A percentile compares a stretch with the other conserved stretches of the same genome.
phyloP scores from a whole-genome alignment of 2,888 invertebrate species.

The Tachystola acroxantha region DNA sequence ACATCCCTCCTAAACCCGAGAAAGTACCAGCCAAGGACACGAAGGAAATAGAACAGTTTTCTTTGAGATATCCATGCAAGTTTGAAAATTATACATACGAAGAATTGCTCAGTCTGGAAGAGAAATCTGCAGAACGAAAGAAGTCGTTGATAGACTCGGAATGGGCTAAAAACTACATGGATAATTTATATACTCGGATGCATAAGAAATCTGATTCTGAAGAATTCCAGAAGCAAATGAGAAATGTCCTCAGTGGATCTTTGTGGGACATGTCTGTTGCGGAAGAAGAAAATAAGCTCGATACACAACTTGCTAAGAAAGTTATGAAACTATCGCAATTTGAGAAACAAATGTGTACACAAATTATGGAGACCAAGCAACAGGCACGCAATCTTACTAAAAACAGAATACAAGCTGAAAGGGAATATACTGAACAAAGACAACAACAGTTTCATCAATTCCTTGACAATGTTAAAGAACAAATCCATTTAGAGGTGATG shows the following conservation, averaged over 20 bases:
- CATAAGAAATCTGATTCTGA: conserved; percentile 55
- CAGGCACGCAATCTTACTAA: conserved; percentile 75
- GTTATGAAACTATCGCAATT: conserved; percentile 80
- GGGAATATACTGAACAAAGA: conserved; percentile 65
- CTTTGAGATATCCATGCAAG: conserved; percentile 46
- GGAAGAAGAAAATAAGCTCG: conserved; percentile 71
- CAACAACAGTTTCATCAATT: conserved; percentile 67
- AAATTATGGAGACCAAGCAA: conserved; percentile 79
- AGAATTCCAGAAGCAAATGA: conserved; percentile 68
- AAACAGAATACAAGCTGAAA: conserved; percentile 72
- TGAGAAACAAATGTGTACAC: conserved; percentile 82
- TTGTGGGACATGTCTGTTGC: conserved; percentile 74
- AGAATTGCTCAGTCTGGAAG: conserved; percentile 49
- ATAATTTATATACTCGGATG: conserved; percentile 63
- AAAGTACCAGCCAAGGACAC: conserved; percentile 34
- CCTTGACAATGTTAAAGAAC: conserved; percentile 59
- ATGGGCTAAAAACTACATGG: conserved; percentile 68
- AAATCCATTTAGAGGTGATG: conserved; percentile 59
- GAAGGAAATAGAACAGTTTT: conserved; percentile 54
- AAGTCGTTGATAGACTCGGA: conserved; percentile 18
- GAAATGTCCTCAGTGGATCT: conserved; percentile 62
- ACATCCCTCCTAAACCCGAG: conserved; percentile 18
- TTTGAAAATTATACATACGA: conserved; percentile 60
- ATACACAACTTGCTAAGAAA: conserved; percentile 71
- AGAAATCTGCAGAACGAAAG: conserved; percentile 39